Conservation (phyloP, 2,888 invertebrate genomes). For the Acanthococcus lagerstroemiae region DNA sequence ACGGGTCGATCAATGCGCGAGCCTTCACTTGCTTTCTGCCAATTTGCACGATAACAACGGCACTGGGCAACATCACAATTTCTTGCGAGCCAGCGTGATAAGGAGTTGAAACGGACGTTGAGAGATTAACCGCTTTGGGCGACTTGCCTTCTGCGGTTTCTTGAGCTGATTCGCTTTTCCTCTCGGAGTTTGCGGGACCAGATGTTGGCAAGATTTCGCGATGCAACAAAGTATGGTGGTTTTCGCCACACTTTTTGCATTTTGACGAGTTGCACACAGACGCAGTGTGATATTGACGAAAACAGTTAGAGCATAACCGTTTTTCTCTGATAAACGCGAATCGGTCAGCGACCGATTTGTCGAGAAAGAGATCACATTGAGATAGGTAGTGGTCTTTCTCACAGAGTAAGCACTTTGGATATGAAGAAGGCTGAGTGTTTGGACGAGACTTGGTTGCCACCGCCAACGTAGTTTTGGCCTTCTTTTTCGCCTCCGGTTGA, state of each 20-base stretch:
- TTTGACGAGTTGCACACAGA: not conserved
- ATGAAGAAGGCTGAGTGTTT: not conserved
- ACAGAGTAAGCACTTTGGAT: not conserved
- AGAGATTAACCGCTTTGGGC: not conserved
- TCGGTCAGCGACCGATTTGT: not conserved
- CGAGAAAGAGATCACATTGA: not conserved
- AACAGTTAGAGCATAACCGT: not conserved
- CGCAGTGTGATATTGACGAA: not conserved
- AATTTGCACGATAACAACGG: not conserved
- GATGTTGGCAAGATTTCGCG: not conserved
- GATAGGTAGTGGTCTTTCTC: not conserved
- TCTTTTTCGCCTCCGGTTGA: not conserved
- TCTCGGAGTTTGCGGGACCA: not conserved
- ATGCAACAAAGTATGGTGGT: not conserved
- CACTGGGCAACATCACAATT: not conserved
- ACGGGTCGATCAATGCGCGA: not conserved
- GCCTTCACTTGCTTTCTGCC: not conserved
- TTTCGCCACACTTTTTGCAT: constrained; percentile 1
- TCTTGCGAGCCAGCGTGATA: not conserved
- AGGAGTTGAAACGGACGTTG: not conserved
- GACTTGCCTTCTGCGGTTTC: not conserved
- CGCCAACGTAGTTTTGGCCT: not conserved
- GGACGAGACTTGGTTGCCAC: not conserved
- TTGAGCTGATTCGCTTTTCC: not conserved
- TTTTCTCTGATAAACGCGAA: not conserved